These are phyloP conservation scores for Sinocyclocheilus grahami DNA, from an alignment of 2,113 vertebrate species.

Conservation along the genomic window DNA sequence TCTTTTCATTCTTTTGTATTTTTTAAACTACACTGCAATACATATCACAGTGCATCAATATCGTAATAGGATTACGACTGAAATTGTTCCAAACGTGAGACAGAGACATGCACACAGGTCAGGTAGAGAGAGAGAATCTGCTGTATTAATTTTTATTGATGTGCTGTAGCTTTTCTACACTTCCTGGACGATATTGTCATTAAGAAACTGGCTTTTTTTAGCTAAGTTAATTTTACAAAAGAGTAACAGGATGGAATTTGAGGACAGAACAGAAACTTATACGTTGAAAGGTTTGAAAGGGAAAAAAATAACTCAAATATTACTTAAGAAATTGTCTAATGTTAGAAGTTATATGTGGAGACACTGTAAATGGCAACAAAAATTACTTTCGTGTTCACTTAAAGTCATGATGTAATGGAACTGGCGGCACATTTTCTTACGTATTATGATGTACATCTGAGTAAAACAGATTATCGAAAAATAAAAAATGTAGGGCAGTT, in stretches of 20 bases:
- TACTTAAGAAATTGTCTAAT: neutral
- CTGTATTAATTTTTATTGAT: neutral
- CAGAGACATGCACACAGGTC: neutral
- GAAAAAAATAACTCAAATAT: neutral
- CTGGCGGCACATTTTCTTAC: neutral
- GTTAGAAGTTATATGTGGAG: too few species aligned
- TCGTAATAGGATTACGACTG: neutral
- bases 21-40: neutral
- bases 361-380: neutral
- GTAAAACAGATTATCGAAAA: neutral
- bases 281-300: neutral
- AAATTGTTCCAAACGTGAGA: neutral
- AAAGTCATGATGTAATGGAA: neutral
- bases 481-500: neutral
- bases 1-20: neutral
- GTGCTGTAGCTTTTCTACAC: too few species aligned
- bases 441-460: neutral
- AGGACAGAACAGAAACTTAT: neutral
- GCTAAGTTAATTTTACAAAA: neutral
- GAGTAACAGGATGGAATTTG: neutral
- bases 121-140: neutral
- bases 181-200: too few species aligned
- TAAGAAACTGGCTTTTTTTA: neutral
- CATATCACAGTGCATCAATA: neutral
- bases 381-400: neutral